Evolutionary conservation across 1,140 invertebrate genomes (phyloP), one percentile per base, ranked within the genome.

Genomic region (Whitmania pigra): DNA sequence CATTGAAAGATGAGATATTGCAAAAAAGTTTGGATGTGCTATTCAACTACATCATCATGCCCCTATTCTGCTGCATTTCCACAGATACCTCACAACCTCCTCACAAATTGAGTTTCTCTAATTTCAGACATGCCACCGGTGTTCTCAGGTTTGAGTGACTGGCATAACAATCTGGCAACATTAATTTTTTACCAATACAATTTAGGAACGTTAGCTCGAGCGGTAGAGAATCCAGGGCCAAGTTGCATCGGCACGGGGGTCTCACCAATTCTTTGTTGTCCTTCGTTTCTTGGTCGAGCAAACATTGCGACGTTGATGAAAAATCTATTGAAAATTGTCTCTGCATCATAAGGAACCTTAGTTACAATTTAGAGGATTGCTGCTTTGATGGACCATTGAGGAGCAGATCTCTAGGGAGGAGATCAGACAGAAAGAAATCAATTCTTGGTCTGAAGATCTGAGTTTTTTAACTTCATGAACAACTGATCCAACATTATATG

Each of bases 21-120:
- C 57, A 63, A 31, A 63, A 15, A 63, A 63, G 57, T 63, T 63
- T 63, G 57, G 22, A 63, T 63, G 57, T 63, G 22, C 0, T 63
- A 22, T 63, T 63, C 57, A 63, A 63, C 57, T 63, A 63, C 57
- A 63, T 63, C 57, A 63, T 63, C 22, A 63, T 63, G 57, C 57
- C 57, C 18, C 57, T 63, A 13, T 7, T 63, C 9, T 63, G 57
- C 57, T 63, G 57, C 57, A 63, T 63, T 25, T 63, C 57, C 57
- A 63, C 22, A 22, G 22, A 63, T 22, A 31, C 57, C 20, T 25
- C 57, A 17, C 9, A 63, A 22, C 57, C 57, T 22, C 22, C 29
- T 63, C 57, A 25, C 22, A 63, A 63, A 63, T 31, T 63, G 20
- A 22, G 29, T 22, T 63, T 63, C 20, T 25, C 57, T 18, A 63